These are phyloP conservation scores for Drosophila nigromelanica DNA, from an alignment of 1,140 invertebrate species.

Conservation along the genomic window DNA sequence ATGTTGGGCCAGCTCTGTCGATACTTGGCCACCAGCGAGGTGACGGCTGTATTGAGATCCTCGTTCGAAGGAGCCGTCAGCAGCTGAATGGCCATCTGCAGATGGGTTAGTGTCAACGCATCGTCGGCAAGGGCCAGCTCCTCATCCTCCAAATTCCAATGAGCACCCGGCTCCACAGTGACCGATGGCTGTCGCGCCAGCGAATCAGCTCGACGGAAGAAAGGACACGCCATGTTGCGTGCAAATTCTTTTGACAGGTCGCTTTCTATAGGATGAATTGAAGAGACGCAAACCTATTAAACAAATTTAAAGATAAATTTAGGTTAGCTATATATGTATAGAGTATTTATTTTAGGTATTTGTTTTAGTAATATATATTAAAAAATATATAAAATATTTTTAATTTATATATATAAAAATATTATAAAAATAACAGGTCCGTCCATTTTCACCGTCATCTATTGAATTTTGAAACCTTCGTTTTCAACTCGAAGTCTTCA, in stretches of 20 bases:
- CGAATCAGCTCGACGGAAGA: constrained; percentile 78
- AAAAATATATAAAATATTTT: no score
- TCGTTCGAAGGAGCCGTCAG: constrained; percentile 85
- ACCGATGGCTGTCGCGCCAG: constrained; percentile 79
- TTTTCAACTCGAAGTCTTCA: no score
- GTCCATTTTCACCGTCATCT: no score
- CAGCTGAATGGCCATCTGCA: constrained; percentile 86
- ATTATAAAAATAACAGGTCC: no score
- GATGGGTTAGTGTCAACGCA: constrained; percentile 84
- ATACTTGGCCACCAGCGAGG: constrained; percentile 77
- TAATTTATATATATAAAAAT: no score
- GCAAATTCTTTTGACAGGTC: constrained; percentile 24
- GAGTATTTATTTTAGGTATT: no score
- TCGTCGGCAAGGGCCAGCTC: constrained; percentile 71
- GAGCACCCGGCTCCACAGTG: constrained; percentile 66
- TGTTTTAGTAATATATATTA: no score
- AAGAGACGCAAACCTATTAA: background rate
- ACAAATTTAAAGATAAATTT: constrained; percentile 10
- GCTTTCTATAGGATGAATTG: constrained; percentile 24
- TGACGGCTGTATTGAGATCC: constrained; percentile 80
- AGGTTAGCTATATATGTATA: background rate
- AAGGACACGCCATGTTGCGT: constrained; percentile 83
- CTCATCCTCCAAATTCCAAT: constrained; percentile 80
- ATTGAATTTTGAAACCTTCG: no score
- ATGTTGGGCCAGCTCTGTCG: constrained; percentile 80